These are phyloP conservation scores for Phyllopteryx taeniolatus DNA, from an alignment of 2,113 vertebrate species.

Conservation along the genomic window DNA sequence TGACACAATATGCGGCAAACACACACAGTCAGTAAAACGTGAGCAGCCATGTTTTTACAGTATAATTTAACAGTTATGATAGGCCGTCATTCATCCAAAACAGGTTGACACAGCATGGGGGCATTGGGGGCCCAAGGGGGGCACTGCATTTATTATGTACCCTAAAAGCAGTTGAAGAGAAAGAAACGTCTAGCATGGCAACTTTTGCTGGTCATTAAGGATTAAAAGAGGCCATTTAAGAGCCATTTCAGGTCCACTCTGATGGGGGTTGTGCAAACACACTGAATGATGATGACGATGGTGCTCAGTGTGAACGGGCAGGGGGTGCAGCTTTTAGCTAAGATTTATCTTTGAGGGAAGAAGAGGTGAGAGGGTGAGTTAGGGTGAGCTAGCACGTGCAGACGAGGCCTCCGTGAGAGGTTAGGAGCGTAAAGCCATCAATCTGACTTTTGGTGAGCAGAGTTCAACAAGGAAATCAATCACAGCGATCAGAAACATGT, in stretches of 20 bases:
- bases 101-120: constrained; percentile 15
- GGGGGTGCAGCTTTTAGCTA: neutral
- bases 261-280: constrained; percentile 4
- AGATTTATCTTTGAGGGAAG: constrained; percentile 22
- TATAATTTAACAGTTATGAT: constrained; percentile 57
- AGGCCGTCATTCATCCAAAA: constrained; percentile 40
- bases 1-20: constrained; percentile 33
- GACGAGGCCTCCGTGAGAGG: constrained; percentile 47
- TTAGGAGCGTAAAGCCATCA: constrained; percentile 44
- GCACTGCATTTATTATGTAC: constrained; percentile 16
- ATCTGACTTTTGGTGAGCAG: constrained; percentile 24
- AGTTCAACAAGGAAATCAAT: constrained; percentile 39
- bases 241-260: neutral
- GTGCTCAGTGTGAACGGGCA: neutral
- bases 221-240: constrained; percentile 27
- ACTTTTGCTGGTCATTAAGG: constrained; percentile 18
- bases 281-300: neutral
- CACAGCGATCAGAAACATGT: constrained; percentile 49
- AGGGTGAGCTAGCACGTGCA: constrained; percentile 38
- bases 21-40: constrained; percentile 53
- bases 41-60: constrained; percentile 64
- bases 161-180: constrained; percentile 9
- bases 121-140: constrained; percentile 16
- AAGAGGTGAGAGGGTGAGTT: constrained; percentile 36
- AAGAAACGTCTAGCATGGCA: constrained; percentile 16